A percentile compares a stretch with the other conserved stretches of the same genome.
These are phyloP conservation scores for Omphaloscelis lunosa DNA, from an alignment of 2,888 invertebrate genomes.

Conservation along the genomic window DNA sequence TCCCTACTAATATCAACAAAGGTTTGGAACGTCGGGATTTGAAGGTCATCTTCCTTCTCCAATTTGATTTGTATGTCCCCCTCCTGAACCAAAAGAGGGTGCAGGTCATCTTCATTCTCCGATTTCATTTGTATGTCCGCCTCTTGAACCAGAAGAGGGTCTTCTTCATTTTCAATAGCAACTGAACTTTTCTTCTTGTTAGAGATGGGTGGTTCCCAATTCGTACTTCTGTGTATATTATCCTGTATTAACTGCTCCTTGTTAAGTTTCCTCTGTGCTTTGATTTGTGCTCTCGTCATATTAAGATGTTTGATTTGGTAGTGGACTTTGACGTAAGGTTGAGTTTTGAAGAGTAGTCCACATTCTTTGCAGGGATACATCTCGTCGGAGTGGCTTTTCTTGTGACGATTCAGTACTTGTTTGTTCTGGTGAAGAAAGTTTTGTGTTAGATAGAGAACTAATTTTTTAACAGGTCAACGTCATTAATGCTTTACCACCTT, in stretches of 20 bases:
- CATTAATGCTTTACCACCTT: not conserved
- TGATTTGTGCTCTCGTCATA: constrained; percentile 76
- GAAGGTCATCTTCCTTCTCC: constrained; percentile 27
- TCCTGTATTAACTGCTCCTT: constrained; percentile 42
- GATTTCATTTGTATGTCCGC: constrained; percentile 32
- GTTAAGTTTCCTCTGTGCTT: constrained; percentile 66
- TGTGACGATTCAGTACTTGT: constrained; percentile 76
- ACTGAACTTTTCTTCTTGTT: constrained; percentile 3
- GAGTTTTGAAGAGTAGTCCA: constrained; percentile 75
- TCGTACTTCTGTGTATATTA: constrained; percentile 43
- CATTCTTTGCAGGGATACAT: constrained; percentile 77
- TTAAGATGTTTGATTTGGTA: constrained; percentile 75
- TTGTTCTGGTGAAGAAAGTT: constrained; percentile 69
- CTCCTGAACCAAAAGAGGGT: constrained; percentile 47
- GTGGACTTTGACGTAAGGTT: constrained; percentile 77
- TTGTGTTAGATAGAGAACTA: not conserved
- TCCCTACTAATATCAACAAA: constrained; percentile 52
- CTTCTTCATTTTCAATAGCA: constrained; percentile 15
- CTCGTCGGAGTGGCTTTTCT: constrained; percentile 72
- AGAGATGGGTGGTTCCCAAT: constrained; percentile 47
- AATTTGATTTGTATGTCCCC: constrained; percentile 30
- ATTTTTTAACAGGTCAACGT: not conserved
- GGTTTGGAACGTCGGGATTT: constrained; percentile 54
- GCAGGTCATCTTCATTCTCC: constrained; percentile 25
- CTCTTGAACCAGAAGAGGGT: constrained; percentile 53